Evolutionary conservation across 1,140 invertebrate species (phyloP).

Genomic region (Tyrophagus putrescentiae): DNA sequence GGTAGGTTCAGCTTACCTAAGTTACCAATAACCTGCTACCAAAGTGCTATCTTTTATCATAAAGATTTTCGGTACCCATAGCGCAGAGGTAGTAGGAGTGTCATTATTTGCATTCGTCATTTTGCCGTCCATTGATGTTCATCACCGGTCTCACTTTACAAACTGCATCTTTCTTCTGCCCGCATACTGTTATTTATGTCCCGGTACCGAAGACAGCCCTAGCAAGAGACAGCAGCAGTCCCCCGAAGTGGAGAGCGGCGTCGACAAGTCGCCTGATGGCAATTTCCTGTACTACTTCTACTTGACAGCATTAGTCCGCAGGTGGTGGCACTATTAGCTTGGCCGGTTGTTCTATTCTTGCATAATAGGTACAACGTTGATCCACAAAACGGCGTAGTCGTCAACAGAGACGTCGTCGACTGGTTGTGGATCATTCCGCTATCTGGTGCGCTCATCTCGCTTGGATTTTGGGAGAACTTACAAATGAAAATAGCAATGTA

Average conservation of each 20-base stretch:
- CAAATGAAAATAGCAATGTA: constrained; percentile 33
- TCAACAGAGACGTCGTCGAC: not conserved
- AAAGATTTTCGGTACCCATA: constrained; percentile 52
- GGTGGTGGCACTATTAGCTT: constrained; percentile 68
- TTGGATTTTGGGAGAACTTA: constrained; percentile 92
- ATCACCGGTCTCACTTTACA: constrained; percentile 79
- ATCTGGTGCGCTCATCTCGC: constrained; percentile 63
- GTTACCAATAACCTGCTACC: constrained; percentile 35
- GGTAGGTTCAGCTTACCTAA: too few species aligned
- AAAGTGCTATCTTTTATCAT: too few species aligned
- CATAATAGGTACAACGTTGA: too few species aligned
- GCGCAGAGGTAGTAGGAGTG: constrained; percentile 66
- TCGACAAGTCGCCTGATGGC: too few species aligned
- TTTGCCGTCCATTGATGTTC: constrained; percentile 73
- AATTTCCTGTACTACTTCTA: too few species aligned
- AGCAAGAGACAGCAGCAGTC: too few species aligned
- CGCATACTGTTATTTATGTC: constrained; percentile 57
- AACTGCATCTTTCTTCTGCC: constrained; percentile 83
- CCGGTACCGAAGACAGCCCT: constrained; percentile 59
- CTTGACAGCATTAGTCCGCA: constrained; percentile 35
- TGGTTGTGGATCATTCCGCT: constrained; percentile 64
- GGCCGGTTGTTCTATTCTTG: constrained; percentile 41
- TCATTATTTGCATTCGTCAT: constrained; percentile 68
- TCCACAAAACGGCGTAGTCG: too few species aligned
- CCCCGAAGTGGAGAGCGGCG: too few species aligned